Base-by-base conservation (phyloP, 2,888 invertebrate genomes). In the Steinernema carpocapsae region DNA sequence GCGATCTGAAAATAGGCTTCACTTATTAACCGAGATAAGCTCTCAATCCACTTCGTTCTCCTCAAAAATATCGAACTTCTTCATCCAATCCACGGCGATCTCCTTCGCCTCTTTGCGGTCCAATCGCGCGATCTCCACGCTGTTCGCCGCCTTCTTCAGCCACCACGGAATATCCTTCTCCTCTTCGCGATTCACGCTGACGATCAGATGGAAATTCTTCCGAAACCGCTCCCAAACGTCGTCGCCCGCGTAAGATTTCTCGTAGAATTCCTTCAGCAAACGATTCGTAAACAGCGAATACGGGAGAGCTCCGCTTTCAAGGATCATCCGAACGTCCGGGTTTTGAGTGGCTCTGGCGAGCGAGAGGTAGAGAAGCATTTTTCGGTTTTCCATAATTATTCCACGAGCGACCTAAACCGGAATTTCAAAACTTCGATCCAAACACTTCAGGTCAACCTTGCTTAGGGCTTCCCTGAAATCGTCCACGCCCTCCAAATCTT, bases 181-280 rank as follows among this genome's bases (percentile, higher is more conserved):
- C n/a, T 64, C 64, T 29, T 32, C 17, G 17, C 32, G 29, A n/a
- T 64, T 26, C 64, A 64, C 64, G 29, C 29, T 29, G 17, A 64
- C 32, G 7, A 32, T 29, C 29, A 64, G 17, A 29, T 64, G 64
- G 37, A 64, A 64, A 26, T 64, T 64, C 64, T 29, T 29, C 19
- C 37, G 6, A 32, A 64, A 32, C 14, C 32, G 22, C 29, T 64
- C 32, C 64, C 64, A 64, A 26, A 64, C 64, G 64, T 29, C 64
- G 29, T 32, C 17, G 32, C 37, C 26, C 64, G 12, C 7, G 29
- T 17, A 12, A 17, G 22, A 17, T 10, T 14, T 26, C 64, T 64
- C 64, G 37, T 32, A 24, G 52, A 52, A 12, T 24, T 52, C 52
- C 52, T 52, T 64, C 17, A 26, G 17, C 7, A n/a, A 17, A 7